A percentile compares a stretch with the other conserved stretches of the same genome.
Conservation (phyloP, 2,797 vertebrate genomes). For the Dallia pectoralis region DNA sequence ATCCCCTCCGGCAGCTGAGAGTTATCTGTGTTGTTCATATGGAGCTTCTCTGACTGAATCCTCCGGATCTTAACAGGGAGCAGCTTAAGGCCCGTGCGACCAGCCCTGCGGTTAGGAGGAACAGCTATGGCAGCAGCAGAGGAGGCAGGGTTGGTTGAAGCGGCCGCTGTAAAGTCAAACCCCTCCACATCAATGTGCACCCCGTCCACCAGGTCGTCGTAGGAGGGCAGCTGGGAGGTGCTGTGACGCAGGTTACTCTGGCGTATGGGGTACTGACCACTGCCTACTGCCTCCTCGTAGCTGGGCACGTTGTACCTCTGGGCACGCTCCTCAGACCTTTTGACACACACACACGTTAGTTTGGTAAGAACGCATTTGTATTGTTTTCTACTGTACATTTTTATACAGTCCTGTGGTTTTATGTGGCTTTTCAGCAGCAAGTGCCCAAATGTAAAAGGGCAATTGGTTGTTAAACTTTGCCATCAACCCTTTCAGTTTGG, state of each 20-base stretch:
- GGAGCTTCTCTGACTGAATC: constrained; percentile 92
- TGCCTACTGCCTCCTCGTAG: constrained; percentile 91
- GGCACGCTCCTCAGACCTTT: constrained; percentile 65
- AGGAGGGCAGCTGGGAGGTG: constrained; percentile 86
- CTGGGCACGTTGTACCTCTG: constrained; percentile 86
- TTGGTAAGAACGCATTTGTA: too few relatives aligned
- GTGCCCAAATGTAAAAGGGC: not conserved
- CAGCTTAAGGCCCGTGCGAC: constrained; percentile 75
- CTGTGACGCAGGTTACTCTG: constrained; percentile 72
- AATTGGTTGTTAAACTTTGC: too few relatives aligned
- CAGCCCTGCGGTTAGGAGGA: constrained; percentile 61
- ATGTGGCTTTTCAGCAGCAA: not conserved
- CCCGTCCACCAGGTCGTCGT: constrained; percentile 82
- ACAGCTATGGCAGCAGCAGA: constrained; percentile 1
- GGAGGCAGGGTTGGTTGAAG: not conserved
- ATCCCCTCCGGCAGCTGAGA: constrained; percentile 60
- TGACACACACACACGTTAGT: constrained; percentile 20
- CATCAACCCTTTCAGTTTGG: too few relatives aligned
- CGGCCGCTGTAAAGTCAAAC: constrained; percentile 28
- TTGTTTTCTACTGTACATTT: too few relatives aligned
- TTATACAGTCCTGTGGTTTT: not conserved
- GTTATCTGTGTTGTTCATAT: constrained; percentile 75
- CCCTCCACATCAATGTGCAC: constrained; percentile 64
- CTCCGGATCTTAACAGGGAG: constrained; percentile 87
- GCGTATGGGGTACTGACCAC: constrained; percentile 67